Evolutionary conservation across 2,797 vertebrate species (phyloP).

Genomic region (Tachyglossus aculeatus): DNA sequence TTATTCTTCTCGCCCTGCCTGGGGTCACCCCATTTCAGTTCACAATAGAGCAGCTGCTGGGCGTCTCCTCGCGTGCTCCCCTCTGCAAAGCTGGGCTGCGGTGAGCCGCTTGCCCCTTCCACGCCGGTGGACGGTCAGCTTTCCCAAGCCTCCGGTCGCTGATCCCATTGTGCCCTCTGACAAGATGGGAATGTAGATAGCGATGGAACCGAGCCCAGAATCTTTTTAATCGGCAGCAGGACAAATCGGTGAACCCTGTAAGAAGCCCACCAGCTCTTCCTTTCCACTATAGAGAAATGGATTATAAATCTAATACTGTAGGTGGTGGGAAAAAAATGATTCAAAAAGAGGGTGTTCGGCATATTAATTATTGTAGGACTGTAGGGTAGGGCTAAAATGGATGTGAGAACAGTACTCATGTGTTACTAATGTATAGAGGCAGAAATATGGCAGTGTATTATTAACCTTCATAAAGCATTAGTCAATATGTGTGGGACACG

Average conservation of each 20-base stretch:
- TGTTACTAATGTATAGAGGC: slow-evolving; percentile 24
- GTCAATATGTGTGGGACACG: not conserved
- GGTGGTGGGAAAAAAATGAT: slow-evolving; percentile 6
- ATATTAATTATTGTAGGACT: slow-evolving; percentile 17
- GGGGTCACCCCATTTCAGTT: no score
- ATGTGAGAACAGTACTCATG: not conserved
- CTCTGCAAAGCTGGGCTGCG: no score
- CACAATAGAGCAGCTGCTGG: no score
- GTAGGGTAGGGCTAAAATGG: not conserved
- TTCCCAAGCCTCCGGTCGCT: no score
- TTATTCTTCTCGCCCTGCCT: no score
- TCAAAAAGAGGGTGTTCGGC: slow-evolving; percentile 2
- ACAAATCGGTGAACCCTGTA: not conserved
- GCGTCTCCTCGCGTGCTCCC: no score
- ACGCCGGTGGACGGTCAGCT: no score
- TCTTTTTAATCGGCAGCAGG: not conserved
- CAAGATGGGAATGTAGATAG: slow-evolving; percentile 8
- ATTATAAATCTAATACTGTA: slow-evolving; percentile 6
- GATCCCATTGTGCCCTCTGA: no score
- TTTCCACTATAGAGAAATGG: not conserved
- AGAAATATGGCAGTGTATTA: slow-evolving; percentile 10
- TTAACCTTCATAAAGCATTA: slow-evolving; percentile 8
- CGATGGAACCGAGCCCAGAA: not conserved
- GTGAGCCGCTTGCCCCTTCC: no score
- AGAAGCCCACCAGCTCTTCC: not conserved